Conservation (phyloP, 1,140 invertebrate species). For the Bactericera cockerelli region DNA sequence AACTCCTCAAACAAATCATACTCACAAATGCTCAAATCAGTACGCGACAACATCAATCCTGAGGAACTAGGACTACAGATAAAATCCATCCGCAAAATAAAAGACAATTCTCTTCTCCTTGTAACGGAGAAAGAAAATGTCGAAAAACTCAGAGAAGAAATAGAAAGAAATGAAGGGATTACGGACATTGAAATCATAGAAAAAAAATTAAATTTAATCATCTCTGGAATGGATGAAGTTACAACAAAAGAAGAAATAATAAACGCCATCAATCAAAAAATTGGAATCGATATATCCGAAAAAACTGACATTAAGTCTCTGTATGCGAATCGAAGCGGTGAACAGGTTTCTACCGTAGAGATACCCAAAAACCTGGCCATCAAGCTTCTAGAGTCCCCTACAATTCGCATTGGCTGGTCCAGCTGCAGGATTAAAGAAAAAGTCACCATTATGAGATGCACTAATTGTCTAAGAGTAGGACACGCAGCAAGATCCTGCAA, state of each 20-base stretch:
- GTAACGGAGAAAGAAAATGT: background rate
- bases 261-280: background rate
- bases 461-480: background rate
- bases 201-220: background rate
- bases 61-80: background rate
- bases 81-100: background rate
- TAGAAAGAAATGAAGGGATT: background rate
- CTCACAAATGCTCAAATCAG: background rate
- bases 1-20: background rate
- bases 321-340: background rate
- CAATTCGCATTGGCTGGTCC: background rate
- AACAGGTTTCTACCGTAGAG: background rate
- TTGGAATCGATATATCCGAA: background rate
- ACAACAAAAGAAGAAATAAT: background rate
- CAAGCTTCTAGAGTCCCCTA: background rate
- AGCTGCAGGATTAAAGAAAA: slow-evolving; percentile 5
- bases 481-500: background rate
- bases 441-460: background rate
- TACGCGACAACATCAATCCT: background rate
- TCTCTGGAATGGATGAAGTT: background rate
- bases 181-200: background rate
- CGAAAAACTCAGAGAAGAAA: background rate
- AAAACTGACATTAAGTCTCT: background rate
- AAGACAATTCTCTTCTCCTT: background rate
- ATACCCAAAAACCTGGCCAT: background rate